Base-by-base conservation (phyloP, 2,113 vertebrate species). In the Pachypanchax playfairii region DNA sequence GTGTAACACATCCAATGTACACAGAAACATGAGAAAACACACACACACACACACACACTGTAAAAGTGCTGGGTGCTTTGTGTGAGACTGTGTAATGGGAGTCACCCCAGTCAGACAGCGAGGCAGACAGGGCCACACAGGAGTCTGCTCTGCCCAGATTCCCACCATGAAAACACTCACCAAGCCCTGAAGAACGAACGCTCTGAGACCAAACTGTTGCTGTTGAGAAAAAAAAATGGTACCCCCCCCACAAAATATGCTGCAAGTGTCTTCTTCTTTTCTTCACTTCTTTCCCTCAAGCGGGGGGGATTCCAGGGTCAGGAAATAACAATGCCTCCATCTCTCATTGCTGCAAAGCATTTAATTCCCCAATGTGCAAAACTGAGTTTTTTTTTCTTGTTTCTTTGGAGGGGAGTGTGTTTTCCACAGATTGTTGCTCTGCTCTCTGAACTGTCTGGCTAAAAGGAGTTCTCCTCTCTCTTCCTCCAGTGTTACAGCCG, bases 361-460 rank as follows among this genome's bases (percentile, higher is more conserved):
- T 81, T 72, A 51, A 69, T 70, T 76, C 64, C 70, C 70, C 46
- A 26, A 36, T 65, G 64, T 70, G 12, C 59, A 70, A 61, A 77
- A 68, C 11, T 47, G 63, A n/a, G n/a, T n/a, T 62, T 75, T 57
- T 75, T 55, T 56, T 63, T 65, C 1, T 17, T 41, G 15, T 72
- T 29, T 75, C 53, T 74, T 74, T 59, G 60, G 77, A 65, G 61
- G 73, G 29, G 2, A 41, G 2, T 6, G 38, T 42, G 39, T 11
- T 35, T 12, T 35, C 33, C 33, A 12, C 63, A 65, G 58, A 77
- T 70, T 70, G 61, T 64, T 80, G 61, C 77, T 73, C 54, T 42
- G 53, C 67, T 63, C 43, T 70, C 68, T 50, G 76, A 80, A 82
- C 70, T 70, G 85, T 84, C 87, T 87, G 76, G 57, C 75, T 89